Evolutionary conservation across 92 coral and sea anemone genomes (phyloP).

Genomic region (Paramuricea clavata): DNA sequence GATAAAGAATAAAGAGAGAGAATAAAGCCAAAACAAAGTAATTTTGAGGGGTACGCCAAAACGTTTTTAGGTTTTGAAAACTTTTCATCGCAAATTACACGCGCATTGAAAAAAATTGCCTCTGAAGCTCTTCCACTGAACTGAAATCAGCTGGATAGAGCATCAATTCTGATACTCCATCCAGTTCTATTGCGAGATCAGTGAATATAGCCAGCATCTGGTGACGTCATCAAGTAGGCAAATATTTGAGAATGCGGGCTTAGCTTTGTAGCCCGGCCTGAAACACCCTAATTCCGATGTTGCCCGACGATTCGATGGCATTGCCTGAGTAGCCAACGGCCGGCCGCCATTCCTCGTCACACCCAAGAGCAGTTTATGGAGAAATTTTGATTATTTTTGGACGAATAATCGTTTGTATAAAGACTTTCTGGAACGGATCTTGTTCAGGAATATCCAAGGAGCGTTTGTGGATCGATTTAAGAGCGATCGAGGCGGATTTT

Average conservation of each 20-base stretch:
- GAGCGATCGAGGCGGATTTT: conserved; percentile 3
- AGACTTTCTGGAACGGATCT: neutral
- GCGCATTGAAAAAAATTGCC: no score
- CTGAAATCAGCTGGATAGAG: no score
- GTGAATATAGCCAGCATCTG: no score
- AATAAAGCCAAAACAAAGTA: no score
- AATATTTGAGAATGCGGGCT: neutral
- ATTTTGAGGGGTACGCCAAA: no score
- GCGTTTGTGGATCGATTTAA: neutral
- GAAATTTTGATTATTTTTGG: conserved; percentile 6
- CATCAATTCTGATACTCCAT: no score
- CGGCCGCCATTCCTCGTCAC: conserved; percentile 39
- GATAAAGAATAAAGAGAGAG: no score
- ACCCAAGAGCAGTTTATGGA: conserved; percentile 36
- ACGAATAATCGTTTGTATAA: neutral
- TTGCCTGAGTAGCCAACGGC: conserved; percentile 38
- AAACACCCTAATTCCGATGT: conserved; percentile 12
- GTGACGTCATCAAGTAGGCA: neutral
- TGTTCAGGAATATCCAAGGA: neutral
- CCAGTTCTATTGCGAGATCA: no score
- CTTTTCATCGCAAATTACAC: no score
- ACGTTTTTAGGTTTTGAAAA: no score
- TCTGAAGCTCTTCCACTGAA: no score
- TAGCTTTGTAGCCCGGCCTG: conserved; percentile 5
- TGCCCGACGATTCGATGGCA: conserved; percentile 11